A percentile compares a stretch with the other conserved stretches of the same genome.
These are phyloP conservation scores for Neosilurus hyrtlii DNA, from an alignment of 2,797 vertebrate species.

Conservation along the genomic window DNA sequence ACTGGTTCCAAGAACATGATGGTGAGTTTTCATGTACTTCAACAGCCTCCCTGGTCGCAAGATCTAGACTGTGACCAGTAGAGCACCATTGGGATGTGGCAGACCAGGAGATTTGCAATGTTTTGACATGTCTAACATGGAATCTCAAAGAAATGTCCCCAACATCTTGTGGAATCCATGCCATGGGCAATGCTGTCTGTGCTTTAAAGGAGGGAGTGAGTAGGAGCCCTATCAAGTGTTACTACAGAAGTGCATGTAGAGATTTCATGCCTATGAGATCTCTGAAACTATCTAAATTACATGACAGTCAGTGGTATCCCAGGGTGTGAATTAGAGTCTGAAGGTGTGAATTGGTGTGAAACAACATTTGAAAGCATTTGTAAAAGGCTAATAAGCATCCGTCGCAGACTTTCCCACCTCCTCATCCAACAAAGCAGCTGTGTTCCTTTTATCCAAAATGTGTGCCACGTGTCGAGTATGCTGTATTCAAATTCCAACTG, in stretches of 20 bases:
- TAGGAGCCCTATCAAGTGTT: neutral
- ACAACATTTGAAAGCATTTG: neutral
- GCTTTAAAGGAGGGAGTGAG: neutral
- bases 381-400: neutral
- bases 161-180: neutral
- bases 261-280: neutral
- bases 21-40: neutral
- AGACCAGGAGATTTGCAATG: neutral
- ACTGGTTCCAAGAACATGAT: neutral
- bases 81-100: neutral
- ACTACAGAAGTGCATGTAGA: neutral
- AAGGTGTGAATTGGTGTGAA: slow-evolving; percentile 12
- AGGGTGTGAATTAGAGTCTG: neutral
- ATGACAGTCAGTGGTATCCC: neutral
- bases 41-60: neutral
- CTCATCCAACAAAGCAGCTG: neutral
- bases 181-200: too few relatives aligned
- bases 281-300: too few relatives aligned
- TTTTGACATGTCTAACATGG: neutral
- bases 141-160: neutral
- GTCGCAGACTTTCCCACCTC: neutral
- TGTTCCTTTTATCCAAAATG: neutral
- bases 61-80: neutral
- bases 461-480: neutral
- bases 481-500: neutral